Conservation (phyloP, 1,140 invertebrate genomes). For the Zelostemma sp. region DNA sequence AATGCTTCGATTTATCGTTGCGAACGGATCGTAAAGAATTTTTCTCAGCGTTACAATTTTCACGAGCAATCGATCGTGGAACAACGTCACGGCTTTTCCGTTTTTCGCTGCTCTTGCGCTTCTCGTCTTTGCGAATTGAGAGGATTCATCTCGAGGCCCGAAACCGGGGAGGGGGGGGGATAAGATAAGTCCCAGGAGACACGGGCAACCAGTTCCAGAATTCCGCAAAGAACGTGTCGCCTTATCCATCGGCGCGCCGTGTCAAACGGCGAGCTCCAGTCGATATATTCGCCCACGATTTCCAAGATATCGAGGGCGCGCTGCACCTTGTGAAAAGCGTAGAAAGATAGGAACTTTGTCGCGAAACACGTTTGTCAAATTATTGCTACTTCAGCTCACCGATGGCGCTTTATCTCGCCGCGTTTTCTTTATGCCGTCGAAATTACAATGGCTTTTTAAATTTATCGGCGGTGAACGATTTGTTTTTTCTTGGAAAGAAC, state of each 20-base stretch:
- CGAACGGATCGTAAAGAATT: slow-evolving; percentile 3
- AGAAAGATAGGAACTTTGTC: slow-evolving; percentile 7
- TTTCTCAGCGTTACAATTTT: too few relatives aligned
- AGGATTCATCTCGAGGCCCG: slow-evolving; percentile 8
- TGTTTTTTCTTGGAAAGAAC: too few relatives aligned
- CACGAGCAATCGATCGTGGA: too few relatives aligned
- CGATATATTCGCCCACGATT: slow-evolving; percentile 18
- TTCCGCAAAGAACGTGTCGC: neutral
- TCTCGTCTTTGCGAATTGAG: neutral
- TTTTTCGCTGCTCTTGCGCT: too few relatives aligned
- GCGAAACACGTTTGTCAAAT: slow-evolving; percentile 13
- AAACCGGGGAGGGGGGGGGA: too few relatives aligned
- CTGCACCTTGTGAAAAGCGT: slow-evolving; percentile 7
- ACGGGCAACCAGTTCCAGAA: neutral
- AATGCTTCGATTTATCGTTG: slow-evolving; percentile 20
- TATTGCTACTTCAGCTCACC: neutral
- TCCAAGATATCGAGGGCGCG: slow-evolving; percentile 7
- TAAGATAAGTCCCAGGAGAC: slow-evolving; percentile 6
- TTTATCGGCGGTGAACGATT: neutral
- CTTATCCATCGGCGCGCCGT: slow-evolving; percentile 12
- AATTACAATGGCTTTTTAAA: neutral
- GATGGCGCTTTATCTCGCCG: slow-evolving; percentile 9
- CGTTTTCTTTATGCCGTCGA: too few relatives aligned
- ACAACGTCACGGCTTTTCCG: too few relatives aligned
- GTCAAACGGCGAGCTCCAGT: slow-evolving; percentile 4